Percentiles rank a stretch among this genome's conserved stretches.
These are phyloP conservation scores for Keiferia lycopersicella DNA, from an alignment of 2,888 invertebrate genomes.

Conservation along the genomic window DNA sequence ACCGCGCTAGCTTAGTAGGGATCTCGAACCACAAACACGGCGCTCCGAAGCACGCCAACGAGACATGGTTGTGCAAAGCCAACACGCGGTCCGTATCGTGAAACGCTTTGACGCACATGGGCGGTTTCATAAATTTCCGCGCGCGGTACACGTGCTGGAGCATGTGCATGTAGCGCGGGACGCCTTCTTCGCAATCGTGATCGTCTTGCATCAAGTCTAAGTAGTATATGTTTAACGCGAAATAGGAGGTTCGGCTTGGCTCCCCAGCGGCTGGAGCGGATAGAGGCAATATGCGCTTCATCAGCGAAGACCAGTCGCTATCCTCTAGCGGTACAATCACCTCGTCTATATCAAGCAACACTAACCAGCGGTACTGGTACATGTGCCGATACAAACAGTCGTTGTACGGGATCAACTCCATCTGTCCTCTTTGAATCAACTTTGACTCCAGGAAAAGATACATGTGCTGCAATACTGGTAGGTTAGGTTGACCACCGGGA, in stretches of 20 bases:
- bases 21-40: conserved; percentile 92
- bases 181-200: conserved; percentile 89
- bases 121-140: too few species aligned
- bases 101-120: too few species aligned
- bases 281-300: too few species aligned
- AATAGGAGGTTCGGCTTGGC: conserved; percentile 93
- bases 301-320: too few species aligned
- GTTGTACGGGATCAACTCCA: conserved; percentile 97
- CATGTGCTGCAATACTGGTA: too few species aligned
- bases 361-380: too few species aligned
- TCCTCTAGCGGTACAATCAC: too few species aligned
- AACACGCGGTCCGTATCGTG: conserved; percentile 92
- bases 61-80: conserved; percentile 96
- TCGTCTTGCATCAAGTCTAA: conserved; percentile 92
- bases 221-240: conserved; percentile 95
- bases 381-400: too few species aligned
- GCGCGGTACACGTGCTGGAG: too few species aligned
- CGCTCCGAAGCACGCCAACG: conserved; percentile 92
- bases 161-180: conserved; percentile 96
- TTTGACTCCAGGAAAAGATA: conserved; percentile 92
- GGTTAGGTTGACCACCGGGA: too few species aligned
- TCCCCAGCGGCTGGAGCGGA: too few species aligned
- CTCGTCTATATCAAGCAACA: too few species aligned
- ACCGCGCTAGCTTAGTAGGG: conserved; percentile 90
- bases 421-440: conserved; percentile 95